Conservation (phyloP, 2,797 vertebrate genomes). For the Channa striata region DNA sequence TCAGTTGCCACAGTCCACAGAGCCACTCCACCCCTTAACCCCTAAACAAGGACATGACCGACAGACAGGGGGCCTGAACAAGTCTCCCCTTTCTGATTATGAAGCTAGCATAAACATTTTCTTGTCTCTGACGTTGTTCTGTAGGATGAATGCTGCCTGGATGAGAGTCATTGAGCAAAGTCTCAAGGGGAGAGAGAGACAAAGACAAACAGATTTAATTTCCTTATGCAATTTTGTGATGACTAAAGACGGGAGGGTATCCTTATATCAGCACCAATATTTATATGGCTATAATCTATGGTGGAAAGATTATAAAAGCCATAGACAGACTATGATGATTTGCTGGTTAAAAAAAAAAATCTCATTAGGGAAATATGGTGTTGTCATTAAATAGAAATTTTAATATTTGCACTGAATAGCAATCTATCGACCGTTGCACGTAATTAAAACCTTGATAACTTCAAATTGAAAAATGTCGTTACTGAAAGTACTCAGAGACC, state of each 20-base stretch:
- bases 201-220: slow-evolving; percentile 51
- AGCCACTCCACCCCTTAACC: slow-evolving; percentile 74
- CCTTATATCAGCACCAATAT: slow-evolving; percentile 8
- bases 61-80: slow-evolving; percentile 74
- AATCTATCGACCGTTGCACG: too few species aligned
- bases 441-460: too few species aligned
- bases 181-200: slow-evolving; percentile 43
- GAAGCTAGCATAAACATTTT: slow-evolving; percentile 72
- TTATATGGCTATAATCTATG: background rate
- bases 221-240: slow-evolving; percentile 25
- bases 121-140: slow-evolving; percentile 60
- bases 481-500: background rate
- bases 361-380: background rate
- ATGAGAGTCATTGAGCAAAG: slow-evolving; percentile 41
- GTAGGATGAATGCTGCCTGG: slow-evolving; percentile 56
- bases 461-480: background rate
- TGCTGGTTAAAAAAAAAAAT: background rate
- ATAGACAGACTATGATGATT: slow-evolving; percentile 6
- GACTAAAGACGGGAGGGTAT: slow-evolving; percentile 17
- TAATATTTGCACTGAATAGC: too few species aligned
- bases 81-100: slow-evolving; percentile 75
- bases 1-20: slow-evolving; percentile 70
- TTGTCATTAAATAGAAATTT: background rate
- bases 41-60: slow-evolving; percentile 73
- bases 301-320: slow-evolving; percentile 18